phyloP scores from a whole-genome alignment of 2,113 vertebrate species.

The Melanostigma gelatinosum region DNA sequence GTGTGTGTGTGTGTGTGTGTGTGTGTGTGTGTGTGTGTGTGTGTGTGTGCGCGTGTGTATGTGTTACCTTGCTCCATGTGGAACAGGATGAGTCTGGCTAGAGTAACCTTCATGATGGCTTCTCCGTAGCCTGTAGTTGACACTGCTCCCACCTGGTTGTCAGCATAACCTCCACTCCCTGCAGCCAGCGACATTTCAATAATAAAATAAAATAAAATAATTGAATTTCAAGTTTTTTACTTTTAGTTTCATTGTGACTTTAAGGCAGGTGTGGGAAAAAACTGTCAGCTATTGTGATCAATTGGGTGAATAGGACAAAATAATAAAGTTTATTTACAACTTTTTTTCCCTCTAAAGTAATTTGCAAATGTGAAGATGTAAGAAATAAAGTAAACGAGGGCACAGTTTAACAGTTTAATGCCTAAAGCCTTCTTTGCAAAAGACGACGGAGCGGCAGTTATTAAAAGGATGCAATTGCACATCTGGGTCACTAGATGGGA shows the following conservation, averaged over 20 bases:
- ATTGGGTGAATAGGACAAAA: not conserved
- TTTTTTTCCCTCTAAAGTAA: not conserved
- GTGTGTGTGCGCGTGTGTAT: too few species aligned
- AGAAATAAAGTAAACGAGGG: not conserved
- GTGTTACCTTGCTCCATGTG: conserved; percentile 94
- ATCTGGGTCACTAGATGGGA: conserved; percentile 27
- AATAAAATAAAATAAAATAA: not conserved
- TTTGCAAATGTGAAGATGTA: too few species aligned
- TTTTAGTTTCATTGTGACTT: not conserved
- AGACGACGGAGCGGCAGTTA: too few species aligned
- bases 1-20: not conserved
- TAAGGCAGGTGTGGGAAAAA: too few species aligned
- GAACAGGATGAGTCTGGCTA: conserved; percentile 90
- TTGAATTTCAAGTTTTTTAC: not conserved
- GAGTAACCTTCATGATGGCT: conserved; percentile 93
- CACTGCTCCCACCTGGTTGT: conserved; percentile 89
- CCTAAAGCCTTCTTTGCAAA: not conserved
- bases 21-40: conserved; percentile 15
- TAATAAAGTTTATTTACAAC: not conserved
- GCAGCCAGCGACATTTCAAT: not conserved
- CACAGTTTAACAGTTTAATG: not conserved
- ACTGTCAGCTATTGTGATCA: not conserved
- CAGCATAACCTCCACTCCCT: conserved; percentile 95
- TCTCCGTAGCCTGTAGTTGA: conserved; percentile 95
- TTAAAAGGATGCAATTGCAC: conserved; percentile 4